Evolutionary conservation across 2,797 vertebrate species (phyloP), one percentile per base, ranked within the genome.

Genomic region (Pyrocephalus nanus): DNA sequence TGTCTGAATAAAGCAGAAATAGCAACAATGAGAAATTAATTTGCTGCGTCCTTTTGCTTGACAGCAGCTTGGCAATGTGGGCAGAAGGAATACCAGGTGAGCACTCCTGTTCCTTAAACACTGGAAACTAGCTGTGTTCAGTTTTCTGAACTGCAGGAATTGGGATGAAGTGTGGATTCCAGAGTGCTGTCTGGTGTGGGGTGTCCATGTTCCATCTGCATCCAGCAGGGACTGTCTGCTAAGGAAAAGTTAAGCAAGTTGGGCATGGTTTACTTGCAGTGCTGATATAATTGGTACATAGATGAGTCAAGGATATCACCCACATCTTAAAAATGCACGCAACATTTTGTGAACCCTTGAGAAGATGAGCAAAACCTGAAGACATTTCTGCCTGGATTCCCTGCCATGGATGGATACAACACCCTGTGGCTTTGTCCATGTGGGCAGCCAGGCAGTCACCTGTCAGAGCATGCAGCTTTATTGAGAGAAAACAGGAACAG

Each of bases 321-420:
- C 3, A 11, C 12, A 19, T 62, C 38, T 75, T 75, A 22, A 69
- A 83, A 83, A 55, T 5, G 5, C n/a, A 42, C 34, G 15, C 10
- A 66, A 51, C 47, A 69, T 61, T 82, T 76, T 75, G 16, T 42
- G n/a, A 67, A 25, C 11, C 21, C 27, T 64, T 51, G 23, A 26
- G 42, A 74, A 53, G 25, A 26, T 5, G 19, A 16, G 5, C 8
- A 47, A 64, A 67, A 43, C 6, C 27, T 29, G 30, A 64, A 42
- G 36, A 51, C 4, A 1, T 11, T 38, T 65, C 22, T 86, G 34
- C 18, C 8, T 36, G 71, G 36, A 64, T 60, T 64, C 19, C 8
- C 27, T 84, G 51, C 17, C 1, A 1, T 3, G 10, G 36, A 34
- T 0, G 0, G 21, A 18, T n/a, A 9, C 0, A 4, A 3, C 29